A percentile compares a stretch with the other conserved stretches of the same genome.
Conservation (phyloP, 2,797 vertebrate species). For the Otolemur crassicaudatus region DNA sequence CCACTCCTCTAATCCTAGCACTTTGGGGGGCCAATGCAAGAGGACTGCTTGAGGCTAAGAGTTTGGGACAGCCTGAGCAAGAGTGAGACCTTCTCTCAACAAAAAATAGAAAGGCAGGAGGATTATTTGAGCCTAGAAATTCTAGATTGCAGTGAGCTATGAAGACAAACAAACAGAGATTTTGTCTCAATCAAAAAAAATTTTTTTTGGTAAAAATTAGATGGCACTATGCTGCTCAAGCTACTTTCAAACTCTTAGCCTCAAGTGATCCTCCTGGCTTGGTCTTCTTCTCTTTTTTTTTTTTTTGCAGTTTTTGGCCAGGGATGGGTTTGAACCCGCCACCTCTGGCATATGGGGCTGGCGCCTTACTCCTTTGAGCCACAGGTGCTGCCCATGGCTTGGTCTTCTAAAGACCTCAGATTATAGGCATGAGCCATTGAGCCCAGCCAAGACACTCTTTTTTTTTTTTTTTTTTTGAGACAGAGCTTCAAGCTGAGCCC, state of each 20-base stretch:
- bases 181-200: background rate
- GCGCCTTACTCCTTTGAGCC: too few species aligned
- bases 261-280: background rate
- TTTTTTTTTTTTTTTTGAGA: too few species aligned
- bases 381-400: background rate
- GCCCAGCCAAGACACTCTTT: background rate
- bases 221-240: background rate
- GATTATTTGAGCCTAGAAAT: background rate
- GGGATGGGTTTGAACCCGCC: too few species aligned
- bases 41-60: background rate
- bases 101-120: background rate
- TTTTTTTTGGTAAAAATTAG: background rate
- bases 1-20: background rate
- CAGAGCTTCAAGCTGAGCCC: too few species aligned
- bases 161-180: background rate
- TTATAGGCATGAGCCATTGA: background rate
- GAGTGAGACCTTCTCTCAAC: background rate
- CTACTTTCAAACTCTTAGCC: background rate
- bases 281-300: too few species aligned
- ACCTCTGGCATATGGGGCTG: too few species aligned
- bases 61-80: background rate
- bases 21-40: background rate
- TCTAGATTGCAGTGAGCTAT: background rate
- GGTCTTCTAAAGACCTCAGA: background rate
- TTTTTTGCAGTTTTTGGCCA: too few species aligned